Percentiles rank a stretch among this genome's conserved stretches.
These are phyloP conservation scores for Phyllotreta cruciferae DNA, from an alignment of 2,888 invertebrate species.

Conservation along the genomic window DNA sequence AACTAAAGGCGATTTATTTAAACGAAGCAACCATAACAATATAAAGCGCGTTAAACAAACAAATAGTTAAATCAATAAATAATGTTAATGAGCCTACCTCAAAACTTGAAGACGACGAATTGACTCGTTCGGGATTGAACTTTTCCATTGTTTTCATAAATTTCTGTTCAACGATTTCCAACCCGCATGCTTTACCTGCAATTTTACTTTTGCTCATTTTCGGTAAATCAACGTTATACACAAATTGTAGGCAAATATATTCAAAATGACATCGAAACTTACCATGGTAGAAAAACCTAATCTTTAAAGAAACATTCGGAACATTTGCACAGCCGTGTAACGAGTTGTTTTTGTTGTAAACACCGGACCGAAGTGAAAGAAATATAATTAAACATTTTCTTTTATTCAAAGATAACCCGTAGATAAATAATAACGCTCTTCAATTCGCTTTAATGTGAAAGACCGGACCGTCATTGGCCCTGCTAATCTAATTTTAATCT, in stretches of 20 bases:
- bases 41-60: neutral
- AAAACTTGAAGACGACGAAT: conserved; percentile 6
- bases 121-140: neutral
- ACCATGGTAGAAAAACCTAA: neutral
- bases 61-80: conserved; percentile 7
- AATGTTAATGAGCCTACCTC: conserved; percentile 5
- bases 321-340: neutral
- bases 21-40: too few species aligned
- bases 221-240: neutral
- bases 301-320: neutral
- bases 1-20: too few species aligned
- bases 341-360: conserved; percentile 7
- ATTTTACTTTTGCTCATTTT: conserved; percentile 7
- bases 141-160: conserved; percentile 4
- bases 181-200: neutral
- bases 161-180: neutral
- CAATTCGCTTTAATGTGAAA: conserved; percentile 4
- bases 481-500: too few species aligned
- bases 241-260: neutral
- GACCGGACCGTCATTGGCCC: neutral
- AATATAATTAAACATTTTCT: conserved; percentile 16
- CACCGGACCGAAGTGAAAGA: conserved; percentile 14
- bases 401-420: conserved; percentile 15
- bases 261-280: neutral
- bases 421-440: conserved; percentile 11